Conservation (phyloP, 2,113 vertebrate genomes). For the Lophochroa leadbeateri region DNA sequence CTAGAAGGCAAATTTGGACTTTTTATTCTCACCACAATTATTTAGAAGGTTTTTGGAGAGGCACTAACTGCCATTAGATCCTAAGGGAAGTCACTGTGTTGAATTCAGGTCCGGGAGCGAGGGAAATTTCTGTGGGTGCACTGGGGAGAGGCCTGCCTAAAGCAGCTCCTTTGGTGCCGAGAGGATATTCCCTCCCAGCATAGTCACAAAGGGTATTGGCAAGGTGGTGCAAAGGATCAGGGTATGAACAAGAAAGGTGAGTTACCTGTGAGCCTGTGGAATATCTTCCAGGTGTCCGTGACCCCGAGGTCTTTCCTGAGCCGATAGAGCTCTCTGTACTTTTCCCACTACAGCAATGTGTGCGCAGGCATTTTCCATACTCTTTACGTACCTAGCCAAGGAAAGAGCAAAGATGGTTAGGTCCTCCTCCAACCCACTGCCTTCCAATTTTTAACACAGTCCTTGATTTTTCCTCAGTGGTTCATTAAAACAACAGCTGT, state of each 20-base stretch:
- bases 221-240: neutral
- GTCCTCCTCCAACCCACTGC: neutral
- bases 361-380: slow-evolving; percentile 94
- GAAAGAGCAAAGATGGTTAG: slow-evolving; percentile 45
- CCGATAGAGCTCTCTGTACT: slow-evolving; percentile 94
- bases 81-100: neutral
- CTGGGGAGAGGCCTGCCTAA: neutral
- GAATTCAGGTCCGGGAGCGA: neutral
- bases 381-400: slow-evolving; percentile 92
- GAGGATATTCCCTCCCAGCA: neutral
- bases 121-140: neutral
- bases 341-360: slow-evolving; percentile 95
- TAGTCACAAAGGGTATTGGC: neutral
- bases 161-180: neutral
- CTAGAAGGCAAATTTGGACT: neutral
- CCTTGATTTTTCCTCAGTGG: neutral
- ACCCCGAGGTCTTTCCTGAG: slow-evolving; percentile 90
- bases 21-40: neutral
- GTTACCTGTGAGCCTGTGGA: slow-evolving; percentile 95
- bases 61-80: neutral
- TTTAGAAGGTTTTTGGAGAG: neutral
- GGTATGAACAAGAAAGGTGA: neutral
- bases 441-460: neutral
- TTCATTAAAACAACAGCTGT: neutral
- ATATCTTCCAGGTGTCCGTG: slow-evolving; percentile 91